Evolutionary conservation across 2,113 vertebrate species (phyloP), one percentile per base, ranked within the genome.

Genomic region (Lynx canadensis): DNA sequence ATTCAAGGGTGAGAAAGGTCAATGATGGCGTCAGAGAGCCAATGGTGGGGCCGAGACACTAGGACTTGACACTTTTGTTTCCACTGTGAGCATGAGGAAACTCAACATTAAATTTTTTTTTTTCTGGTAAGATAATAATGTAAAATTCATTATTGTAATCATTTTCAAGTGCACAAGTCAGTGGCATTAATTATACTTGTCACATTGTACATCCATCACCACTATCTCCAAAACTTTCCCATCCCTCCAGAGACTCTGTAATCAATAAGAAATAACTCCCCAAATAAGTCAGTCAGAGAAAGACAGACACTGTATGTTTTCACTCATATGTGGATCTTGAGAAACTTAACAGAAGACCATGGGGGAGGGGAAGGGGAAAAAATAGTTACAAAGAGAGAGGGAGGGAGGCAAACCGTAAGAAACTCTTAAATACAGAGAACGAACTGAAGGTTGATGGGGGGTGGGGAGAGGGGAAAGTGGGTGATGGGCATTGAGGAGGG

Each of bases 261-360:
- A 88, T 38, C 60, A 80, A 2, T 83, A 88, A 36, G 88, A 92
- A 83, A 76, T 13, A 94, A 68, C 57, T 69, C 16, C 12, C 73
- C 45, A 45, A 8, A 45, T 45, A 45, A 45, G 45, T 45, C 45
- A 45, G 45, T 45, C 45, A 45, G 45, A 45, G 45, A 45, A 45
- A 45, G 45, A 45, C 45, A 45, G 45, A 45, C 45, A 45, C 45
- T 45, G 45, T 45, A 45, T 45, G 45, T 8, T 45, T 45, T 45
- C 45, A 45, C 45, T 45, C 45, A 8, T 45, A 45, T 45, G 45
- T 45, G 45, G 45, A 45, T 45, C 45, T 45, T 45, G 45, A 45
- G 45, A 45, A 7, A 45, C 45, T 45, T 45, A 45, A 45, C 45
- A 45, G 45, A 45, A 45, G 45, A 45, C 45, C 45, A 45, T 45